Evolutionary conservation across 2,888 invertebrate species (phyloP).

Genomic region (Lymantria dispar): DNA sequence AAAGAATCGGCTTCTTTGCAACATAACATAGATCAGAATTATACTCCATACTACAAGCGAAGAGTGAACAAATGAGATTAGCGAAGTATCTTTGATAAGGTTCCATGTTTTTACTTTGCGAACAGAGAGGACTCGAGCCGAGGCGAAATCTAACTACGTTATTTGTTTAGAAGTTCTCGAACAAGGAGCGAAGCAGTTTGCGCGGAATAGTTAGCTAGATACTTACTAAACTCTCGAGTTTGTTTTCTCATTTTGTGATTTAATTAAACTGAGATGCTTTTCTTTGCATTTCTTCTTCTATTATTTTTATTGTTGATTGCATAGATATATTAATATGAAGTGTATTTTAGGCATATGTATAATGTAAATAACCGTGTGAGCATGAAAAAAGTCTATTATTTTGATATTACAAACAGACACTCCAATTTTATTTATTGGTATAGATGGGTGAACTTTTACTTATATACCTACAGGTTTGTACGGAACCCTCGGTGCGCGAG

Average conservation of each 20-base stretch:
- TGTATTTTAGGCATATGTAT: too few species aligned
- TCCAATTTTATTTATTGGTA: too few species aligned
- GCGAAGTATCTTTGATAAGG: constrained; percentile 16
- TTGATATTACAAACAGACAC: too few species aligned
- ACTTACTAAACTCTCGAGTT: constrained; percentile 41
- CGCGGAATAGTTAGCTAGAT: constrained; percentile 40
- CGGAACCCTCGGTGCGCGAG: too few species aligned
- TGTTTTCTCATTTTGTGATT: constrained; percentile 37
- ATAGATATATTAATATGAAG: too few species aligned
- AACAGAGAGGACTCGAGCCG: constrained; percentile 37
- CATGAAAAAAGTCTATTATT: too few species aligned
- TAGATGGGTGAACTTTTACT: too few species aligned
- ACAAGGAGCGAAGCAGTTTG: constrained; percentile 34
- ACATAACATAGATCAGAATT: too few species aligned
- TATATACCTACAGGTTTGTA: too few species aligned
- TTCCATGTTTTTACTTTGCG: constrained; percentile 29
- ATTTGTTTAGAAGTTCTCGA: constrained; percentile 46
- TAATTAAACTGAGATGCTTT: constrained; percentile 30
- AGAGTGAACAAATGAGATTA: background rate
- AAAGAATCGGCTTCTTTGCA: too few species aligned
- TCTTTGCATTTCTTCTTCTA: constrained; percentile 9
- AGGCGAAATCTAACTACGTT: constrained; percentile 43
- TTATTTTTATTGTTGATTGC: background rate
- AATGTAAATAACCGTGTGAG: too few species aligned
- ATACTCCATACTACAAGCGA: too few species aligned